Evolutionary conservation across 2,797 vertebrate species (phyloP).

Genomic region (Capromys pilorides): DNA sequence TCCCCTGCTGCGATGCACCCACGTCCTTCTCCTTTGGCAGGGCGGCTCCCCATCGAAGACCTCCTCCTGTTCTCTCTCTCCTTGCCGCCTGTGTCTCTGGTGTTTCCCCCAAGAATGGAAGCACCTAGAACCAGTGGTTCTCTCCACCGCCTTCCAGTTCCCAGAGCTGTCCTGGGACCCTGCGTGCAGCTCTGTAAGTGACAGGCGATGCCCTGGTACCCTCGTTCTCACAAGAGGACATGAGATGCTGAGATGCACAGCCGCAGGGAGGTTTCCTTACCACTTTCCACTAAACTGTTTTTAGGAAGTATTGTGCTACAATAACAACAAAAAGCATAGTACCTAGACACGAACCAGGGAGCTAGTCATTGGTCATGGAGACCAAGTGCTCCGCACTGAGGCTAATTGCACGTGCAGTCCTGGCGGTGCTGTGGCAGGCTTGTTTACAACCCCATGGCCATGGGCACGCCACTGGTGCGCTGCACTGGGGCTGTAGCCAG

Average conservation of each 20-base stretch:
- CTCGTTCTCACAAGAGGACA: background rate
- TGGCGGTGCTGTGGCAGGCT: background rate
- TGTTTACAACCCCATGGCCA: too few relatives aligned
- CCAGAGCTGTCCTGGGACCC: background rate
- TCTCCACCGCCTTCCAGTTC: background rate
- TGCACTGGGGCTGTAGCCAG: background rate
- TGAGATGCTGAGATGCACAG: too few relatives aligned
- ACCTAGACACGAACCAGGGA: too few relatives aligned
- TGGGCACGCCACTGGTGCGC: too few relatives aligned
- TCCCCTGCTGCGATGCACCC: background rate
- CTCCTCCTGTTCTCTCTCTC: background rate
- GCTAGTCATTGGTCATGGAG: background rate
- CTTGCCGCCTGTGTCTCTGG: background rate
- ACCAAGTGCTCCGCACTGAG: fast-evolving
- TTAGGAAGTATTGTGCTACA: background rate
- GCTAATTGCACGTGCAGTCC: background rate
- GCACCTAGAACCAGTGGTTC: background rate
- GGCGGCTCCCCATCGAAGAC: fast-evolving
- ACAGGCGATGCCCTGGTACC: fast-evolving
- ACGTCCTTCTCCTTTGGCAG: background rate
- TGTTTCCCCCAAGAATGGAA: background rate
- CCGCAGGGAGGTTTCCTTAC: background rate
- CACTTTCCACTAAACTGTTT: background rate
- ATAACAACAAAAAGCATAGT: background rate
- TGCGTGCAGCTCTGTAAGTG: background rate